phyloP scores from a whole-genome alignment of 1,140 invertebrate species.

The Zophobas atratus region DNA sequence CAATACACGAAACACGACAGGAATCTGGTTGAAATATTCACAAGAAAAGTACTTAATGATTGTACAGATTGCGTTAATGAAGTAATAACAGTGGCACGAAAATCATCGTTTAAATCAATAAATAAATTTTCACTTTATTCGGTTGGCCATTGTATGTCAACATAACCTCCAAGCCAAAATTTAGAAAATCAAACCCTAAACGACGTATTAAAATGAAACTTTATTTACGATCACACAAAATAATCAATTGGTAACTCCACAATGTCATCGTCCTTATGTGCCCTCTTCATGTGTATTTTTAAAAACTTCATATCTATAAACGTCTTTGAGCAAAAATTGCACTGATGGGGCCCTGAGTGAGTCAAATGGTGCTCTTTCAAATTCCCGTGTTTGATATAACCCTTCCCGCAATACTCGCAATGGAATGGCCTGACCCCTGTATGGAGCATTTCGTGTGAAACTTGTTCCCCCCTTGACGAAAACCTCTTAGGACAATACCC shows the following conservation, averaged over 20 bases:
- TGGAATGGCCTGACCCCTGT: conserved; percentile 82
- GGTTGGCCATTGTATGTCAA: too few species aligned
- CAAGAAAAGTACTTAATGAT: too few species aligned
- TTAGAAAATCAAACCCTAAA: too few species aligned
- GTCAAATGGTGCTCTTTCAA: conserved; percentile 60
- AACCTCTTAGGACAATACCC: conserved; percentile 68
- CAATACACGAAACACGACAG: too few species aligned
- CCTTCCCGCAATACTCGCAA: conserved; percentile 80
- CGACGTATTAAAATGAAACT: too few species aligned
- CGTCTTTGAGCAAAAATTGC: conserved; percentile 51
- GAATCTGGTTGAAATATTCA: too few species aligned
- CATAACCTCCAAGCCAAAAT: too few species aligned
- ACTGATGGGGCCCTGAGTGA: conserved; percentile 56
- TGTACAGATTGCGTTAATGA: too few species aligned
- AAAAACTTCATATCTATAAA: conserved; percentile 57
- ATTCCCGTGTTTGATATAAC: conserved; percentile 69
- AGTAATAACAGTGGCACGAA: too few species aligned
- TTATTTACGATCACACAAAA: too few species aligned
- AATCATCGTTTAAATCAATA: too few species aligned
- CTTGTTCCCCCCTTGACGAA: conserved; percentile 61
- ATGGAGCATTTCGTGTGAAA: conserved; percentile 73
- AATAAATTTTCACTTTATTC: too few species aligned
- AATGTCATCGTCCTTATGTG: conserved; percentile 42
- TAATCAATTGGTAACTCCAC: background rate
- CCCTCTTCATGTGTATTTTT: conserved; percentile 54